Conservation (phyloP, 2,888 invertebrate species). For the Rosalia funebris region DNA sequence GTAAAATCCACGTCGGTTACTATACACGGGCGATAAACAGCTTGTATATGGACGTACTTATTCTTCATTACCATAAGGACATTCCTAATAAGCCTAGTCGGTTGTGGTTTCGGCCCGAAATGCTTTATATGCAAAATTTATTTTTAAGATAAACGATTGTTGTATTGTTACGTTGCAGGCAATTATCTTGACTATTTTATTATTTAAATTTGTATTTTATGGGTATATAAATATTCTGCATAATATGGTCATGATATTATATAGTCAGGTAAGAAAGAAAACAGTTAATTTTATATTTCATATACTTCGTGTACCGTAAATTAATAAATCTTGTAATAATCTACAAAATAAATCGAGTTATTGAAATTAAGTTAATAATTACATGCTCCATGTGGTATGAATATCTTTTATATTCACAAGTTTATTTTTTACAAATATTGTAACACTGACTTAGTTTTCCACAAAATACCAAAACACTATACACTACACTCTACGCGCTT, state of each 20-base stretch:
- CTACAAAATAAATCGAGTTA: no score
- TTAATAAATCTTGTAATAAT: no score
- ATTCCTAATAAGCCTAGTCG: conserved; percentile 14
- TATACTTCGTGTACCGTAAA: no score
- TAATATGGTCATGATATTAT: neutral
- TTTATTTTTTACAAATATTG: no score
- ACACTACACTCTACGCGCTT: no score
- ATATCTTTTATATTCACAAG: no score
- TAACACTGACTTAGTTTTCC: no score
- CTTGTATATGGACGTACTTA: conserved; percentile 15
- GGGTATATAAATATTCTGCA: neutral
- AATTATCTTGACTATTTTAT: neutral
- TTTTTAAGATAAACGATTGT: conserved; percentile 1
- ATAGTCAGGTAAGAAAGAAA: neutral
- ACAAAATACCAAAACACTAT: no score
- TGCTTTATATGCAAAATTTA: conserved; percentile 14
- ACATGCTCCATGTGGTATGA: no score
- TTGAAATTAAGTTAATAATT: no score
- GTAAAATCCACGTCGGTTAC: conserved; percentile 22
- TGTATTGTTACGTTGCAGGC: neutral
- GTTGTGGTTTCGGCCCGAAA: neutral
- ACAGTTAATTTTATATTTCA: no score
- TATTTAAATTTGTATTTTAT: conserved; percentile 13
- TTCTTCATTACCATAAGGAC: conserved; percentile 15
- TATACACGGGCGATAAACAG: conserved; percentile 5